These are phyloP conservation scores for Sebastes baramenuke DNA, from an alignment of 2,797 vertebrate genomes.

Conservation along the genomic window DNA sequence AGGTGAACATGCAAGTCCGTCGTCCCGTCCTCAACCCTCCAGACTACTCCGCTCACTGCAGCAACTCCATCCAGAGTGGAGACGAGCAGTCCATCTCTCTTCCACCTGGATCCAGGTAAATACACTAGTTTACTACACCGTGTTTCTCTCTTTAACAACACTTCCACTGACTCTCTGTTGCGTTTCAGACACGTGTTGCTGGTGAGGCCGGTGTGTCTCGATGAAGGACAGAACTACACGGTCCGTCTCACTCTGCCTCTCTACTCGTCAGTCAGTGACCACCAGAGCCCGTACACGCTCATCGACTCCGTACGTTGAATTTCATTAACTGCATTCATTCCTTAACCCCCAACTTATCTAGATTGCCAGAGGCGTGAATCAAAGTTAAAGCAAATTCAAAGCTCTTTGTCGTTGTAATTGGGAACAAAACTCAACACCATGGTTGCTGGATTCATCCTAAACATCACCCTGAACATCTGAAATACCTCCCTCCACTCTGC, in stretches of 20 bases:
- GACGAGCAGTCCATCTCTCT: constrained; percentile 90
- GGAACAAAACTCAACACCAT: background rate
- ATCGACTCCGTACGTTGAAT: constrained; percentile 87
- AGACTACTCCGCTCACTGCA: constrained; percentile 81
- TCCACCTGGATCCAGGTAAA: constrained; percentile 91
- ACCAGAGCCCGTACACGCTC: constrained; percentile 89
- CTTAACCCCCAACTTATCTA: background rate
- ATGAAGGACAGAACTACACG: constrained; percentile 92
- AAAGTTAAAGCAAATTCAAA: background rate
- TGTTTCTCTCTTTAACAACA: background rate
- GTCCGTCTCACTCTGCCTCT: constrained; percentile 87
- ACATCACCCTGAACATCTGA: background rate
- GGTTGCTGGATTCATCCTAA: background rate
- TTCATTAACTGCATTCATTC: background rate
- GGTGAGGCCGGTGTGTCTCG: constrained; percentile 88
- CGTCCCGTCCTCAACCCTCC: constrained; percentile 84
- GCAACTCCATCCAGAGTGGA: constrained; percentile 85
- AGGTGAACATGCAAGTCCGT: constrained; percentile 84
- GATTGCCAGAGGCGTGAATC: too few species aligned
- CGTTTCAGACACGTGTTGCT: constrained; percentile 88
- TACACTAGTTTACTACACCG: background rate
- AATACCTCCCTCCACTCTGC: background rate
- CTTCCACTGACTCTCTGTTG: background rate
- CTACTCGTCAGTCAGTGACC: constrained; percentile 82
- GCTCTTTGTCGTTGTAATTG: background rate